Evolutionary conservation across 2,888 invertebrate genomes (phyloP), one percentile per base, ranked within the genome.

Genomic region (Orchesellides sinensis): DNA sequence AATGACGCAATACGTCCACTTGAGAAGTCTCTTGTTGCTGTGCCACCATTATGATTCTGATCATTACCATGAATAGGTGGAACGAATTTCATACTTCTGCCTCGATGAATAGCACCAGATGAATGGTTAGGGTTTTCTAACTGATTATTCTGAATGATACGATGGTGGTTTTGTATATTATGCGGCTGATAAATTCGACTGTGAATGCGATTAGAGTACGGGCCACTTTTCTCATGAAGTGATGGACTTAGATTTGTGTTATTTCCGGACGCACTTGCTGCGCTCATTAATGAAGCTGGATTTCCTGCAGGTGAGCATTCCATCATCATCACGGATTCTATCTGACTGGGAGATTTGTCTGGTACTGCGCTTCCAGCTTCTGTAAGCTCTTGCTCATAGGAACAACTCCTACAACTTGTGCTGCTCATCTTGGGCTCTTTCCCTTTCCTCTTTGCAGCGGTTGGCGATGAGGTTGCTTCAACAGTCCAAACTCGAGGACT

Each of bases 1-100:
- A 92, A 90, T n/a, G 90, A 90, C 5, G 90, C 89, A 17, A 89
- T 85, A 0, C 88, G 83, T 12, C 88, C 88, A 83, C 86, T 88
- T 47, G 86, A 82, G 59, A 87, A 86, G 21, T 87, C 87, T 40
- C 86, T 79, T 1, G 84, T 56, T 19, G 68, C 70, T 0, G 84
- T 68, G 19, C 84, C 79, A 17, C 84, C 80, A 66, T 86, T 84
- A 69, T 87, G 85, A 83, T 85, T 85, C 47, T 83, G 85, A 65
- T 86, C 87, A 47, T 82, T 84, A 21, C 74, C 66, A 14, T 77
- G 54, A 40, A 75, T 70, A 17, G 79, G 66, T 2, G 81, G 56
- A 29, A 66, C 78, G 23, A 87, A 61, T 61, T 85, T 87, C 56
- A 85, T 84, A 72, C 87, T 87, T 19, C 79, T 78, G 21, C 79